A percentile compares a stretch with the other conserved stretches of the same genome.
Evolutionary conservation across 2,888 invertebrate genomes (phyloP).

Genomic region (Drosophila vallismaia): DNA sequence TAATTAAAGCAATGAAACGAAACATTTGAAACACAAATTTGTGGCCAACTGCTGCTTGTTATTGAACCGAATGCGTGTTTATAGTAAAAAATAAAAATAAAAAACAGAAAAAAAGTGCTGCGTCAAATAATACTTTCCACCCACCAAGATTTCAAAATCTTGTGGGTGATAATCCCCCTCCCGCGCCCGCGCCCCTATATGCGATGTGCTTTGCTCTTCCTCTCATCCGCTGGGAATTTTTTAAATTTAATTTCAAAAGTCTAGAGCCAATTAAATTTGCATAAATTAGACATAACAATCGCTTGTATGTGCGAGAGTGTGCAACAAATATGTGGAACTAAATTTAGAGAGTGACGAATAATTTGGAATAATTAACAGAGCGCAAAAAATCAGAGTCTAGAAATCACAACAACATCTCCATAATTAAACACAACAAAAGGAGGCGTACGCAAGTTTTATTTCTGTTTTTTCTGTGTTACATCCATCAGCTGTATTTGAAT

Average conservation of each 20-base stretch:
- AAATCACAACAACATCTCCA: constrained; percentile 26
- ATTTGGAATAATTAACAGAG: constrained; percentile 1
- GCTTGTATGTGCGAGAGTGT: constrained; percentile 45
- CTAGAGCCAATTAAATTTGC: constrained; percentile 66
- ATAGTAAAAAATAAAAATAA: neutral
- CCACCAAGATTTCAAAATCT: neutral
- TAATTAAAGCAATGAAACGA: constrained; percentile 32
- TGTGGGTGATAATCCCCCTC: neutral
- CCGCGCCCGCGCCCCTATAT: no score
- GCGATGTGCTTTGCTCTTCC: neutral
- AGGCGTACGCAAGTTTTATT: neutral
- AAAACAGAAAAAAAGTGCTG: constrained; percentile 1
- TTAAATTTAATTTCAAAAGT: constrained; percentile 57
- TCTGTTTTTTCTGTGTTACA: neutral
- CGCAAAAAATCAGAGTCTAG: constrained; percentile 3
- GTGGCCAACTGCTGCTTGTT: neutral
- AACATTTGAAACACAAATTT: constrained; percentile 24
- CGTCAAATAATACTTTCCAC: neutral
- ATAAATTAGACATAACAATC: constrained; percentile 59
- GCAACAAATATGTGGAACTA: constrained; percentile 14
- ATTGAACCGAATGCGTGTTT: neutral
- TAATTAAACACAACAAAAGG: constrained; percentile 37
- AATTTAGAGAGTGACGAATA: constrained; percentile 5
- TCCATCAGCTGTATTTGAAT: neutral
- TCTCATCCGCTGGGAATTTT: constrained; percentile 33